phyloP scores from a whole-genome alignment of 37 sponge, comb jelly and placozoan genomes.

The Ianthella basta region DNA sequence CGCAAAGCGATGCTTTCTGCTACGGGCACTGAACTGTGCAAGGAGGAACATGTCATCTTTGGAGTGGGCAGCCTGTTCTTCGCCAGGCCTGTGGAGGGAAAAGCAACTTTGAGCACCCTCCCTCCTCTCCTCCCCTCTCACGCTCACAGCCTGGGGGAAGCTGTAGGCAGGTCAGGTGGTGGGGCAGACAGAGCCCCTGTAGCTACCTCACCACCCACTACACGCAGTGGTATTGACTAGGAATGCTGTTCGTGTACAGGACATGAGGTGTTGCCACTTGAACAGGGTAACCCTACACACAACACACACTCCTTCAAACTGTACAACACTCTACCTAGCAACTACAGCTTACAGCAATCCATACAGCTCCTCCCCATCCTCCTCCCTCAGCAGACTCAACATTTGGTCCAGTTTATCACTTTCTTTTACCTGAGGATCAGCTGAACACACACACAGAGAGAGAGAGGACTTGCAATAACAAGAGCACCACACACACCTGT shows the following conservation, averaged over 20 bases:
- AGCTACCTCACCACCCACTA: too few species aligned
- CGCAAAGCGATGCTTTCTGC: neutral
- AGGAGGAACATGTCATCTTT: neutral
- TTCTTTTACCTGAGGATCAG: neutral
- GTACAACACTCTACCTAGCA: too few species aligned
- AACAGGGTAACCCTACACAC: too few species aligned
- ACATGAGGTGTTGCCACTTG: too few species aligned
- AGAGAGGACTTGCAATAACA: neutral
- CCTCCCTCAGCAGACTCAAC: constrained; percentile 4
- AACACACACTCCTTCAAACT: too few species aligned
- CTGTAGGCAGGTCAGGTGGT: too few species aligned
- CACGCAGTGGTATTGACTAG: too few species aligned
- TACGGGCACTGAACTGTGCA: too few species aligned
- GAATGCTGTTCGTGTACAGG: too few species aligned
- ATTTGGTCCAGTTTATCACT: constrained; percentile 7
- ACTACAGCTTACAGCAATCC: too few species aligned
- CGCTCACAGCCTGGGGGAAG: neutral
- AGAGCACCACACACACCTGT: neutral
- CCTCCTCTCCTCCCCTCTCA: neutral
- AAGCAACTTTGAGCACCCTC: neutral
- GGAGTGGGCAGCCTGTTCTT: neutral
- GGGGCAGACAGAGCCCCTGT: neutral
- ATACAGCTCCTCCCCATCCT: neutral
- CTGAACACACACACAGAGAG: neutral
- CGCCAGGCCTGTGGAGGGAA: neutral